These are phyloP conservation scores for Euplagia quadripunctaria DNA, from an alignment of 2,888 invertebrate genomes.

Conservation along the genomic window DNA sequence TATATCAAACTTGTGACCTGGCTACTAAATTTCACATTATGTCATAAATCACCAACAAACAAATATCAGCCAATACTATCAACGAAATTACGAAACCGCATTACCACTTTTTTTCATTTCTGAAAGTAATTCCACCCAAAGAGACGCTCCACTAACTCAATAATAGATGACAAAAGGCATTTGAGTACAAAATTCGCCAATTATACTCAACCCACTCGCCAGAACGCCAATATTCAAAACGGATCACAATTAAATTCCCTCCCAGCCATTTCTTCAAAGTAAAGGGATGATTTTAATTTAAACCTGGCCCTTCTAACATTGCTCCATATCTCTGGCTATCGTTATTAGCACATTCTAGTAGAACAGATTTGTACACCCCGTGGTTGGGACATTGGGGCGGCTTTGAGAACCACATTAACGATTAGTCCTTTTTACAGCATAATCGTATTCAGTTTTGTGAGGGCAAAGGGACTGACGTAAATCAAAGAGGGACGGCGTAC, in stretches of 20 bases:
- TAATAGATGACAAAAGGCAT: slow-evolving; percentile 77
- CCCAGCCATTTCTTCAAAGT: slow-evolving; percentile 73
- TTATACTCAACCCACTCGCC: slow-evolving; percentile 72
- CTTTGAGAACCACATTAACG: slow-evolving; percentile 66
- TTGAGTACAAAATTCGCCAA: slow-evolving; percentile 78
- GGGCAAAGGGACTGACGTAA: slow-evolving; percentile 53
- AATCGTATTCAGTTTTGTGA: slow-evolving; percentile 61
- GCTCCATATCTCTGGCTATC: slow-evolving; percentile 52
- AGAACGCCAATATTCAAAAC: slow-evolving; percentile 68
- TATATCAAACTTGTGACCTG: background rate
- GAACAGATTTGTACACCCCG: slow-evolving; percentile 52
- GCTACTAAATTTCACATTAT: background rate
- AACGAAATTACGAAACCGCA: slow-evolving; percentile 46
- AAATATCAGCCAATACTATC: background rate
- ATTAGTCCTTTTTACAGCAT: slow-evolving; percentile 62
- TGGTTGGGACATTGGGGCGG: slow-evolving; percentile 39
- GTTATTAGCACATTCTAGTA: slow-evolving; percentile 54
- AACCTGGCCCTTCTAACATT: slow-evolving; percentile 65
- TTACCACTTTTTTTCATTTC: slow-evolving; percentile 64
- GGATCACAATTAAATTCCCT: slow-evolving; percentile 80
- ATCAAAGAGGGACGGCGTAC: slow-evolving; percentile 58
- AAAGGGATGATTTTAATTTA: slow-evolving; percentile 80
- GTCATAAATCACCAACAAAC: background rate
- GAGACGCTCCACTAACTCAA: slow-evolving; percentile 68
- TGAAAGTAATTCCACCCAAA: slow-evolving; percentile 62